These are phyloP conservation scores for Agrilus cyanescens DNA, from an alignment of 2,888 invertebrate genomes.

Conservation along the genomic window DNA sequence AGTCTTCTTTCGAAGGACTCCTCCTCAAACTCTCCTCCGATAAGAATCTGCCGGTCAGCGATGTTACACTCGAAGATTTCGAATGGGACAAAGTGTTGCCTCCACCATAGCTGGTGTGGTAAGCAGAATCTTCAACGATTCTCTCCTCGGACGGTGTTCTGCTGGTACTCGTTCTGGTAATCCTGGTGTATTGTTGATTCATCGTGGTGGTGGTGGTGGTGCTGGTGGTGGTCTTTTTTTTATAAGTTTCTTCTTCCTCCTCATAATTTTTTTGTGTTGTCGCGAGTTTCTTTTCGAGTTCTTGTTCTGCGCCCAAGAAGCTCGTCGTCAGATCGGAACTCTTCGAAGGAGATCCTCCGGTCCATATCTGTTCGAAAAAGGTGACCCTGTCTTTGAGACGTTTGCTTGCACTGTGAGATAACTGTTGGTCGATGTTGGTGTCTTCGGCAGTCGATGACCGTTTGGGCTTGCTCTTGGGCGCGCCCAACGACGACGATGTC, in stretches of 20 bases:
- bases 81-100: conserved; percentile 33
- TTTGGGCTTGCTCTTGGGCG: conserved; percentile 21
- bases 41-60: conserved; percentile 39
- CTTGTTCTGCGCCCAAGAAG: conserved; percentile 16
- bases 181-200: conserved; percentile 33
- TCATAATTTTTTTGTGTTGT: conserved; percentile 10
- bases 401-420: conserved; percentile 19
- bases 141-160: conserved; percentile 45
- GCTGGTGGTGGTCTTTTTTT: conserved; percentile 35
- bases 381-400: conserved; percentile 61
- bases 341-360: conserved; percentile 33
- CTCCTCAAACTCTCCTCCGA: conserved; percentile 42
- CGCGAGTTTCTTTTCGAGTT: conserved; percentile 21
- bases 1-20: conserved; percentile 34
- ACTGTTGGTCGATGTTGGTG: too few species aligned
- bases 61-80: conserved; percentile 41
- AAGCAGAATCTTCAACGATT: conserved; percentile 44
- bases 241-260: neutral
- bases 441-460: conserved; percentile 30
- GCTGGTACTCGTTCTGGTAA: conserved; percentile 25
- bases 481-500: conserved; percentile 22
- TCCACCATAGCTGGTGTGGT: conserved; percentile 40
- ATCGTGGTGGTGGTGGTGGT: conserved; percentile 40
- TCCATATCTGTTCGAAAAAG: conserved; percentile 72
- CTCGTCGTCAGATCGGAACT: neutral